Evolutionary conservation across 2,113 vertebrate genomes (phyloP).

Genomic region (Ovis aries): DNA sequence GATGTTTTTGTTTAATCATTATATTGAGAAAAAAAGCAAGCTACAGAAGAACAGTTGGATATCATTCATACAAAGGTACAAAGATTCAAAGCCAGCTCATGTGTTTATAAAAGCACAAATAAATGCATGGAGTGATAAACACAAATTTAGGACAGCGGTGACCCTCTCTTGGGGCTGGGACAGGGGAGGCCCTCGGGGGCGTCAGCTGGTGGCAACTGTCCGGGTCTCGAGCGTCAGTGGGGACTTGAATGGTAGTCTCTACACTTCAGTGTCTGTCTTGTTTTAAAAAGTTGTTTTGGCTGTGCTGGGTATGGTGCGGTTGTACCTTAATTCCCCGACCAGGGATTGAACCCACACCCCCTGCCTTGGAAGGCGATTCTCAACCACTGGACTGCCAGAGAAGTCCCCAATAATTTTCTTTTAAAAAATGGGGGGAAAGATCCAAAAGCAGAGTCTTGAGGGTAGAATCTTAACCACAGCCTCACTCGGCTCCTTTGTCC

Average conservation of each 20-base stretch:
- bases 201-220: fast-evolving
- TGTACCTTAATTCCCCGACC: background rate
- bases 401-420: background rate
- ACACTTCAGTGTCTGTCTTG: background rate
- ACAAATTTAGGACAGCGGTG: background rate
- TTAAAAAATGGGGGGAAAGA: background rate
- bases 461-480: background rate
- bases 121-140: fast-evolving
- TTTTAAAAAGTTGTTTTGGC: background rate
- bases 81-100: background rate
- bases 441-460: background rate
- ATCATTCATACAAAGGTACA: background rate
- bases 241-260: background rate
- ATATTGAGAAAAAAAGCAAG: background rate
- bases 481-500: background rate
- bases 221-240: background rate
- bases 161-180: background rate
- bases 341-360: background rate
- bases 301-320: background rate
- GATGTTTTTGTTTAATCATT: background rate
- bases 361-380: background rate
- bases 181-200: background rate
- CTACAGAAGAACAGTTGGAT: background rate
- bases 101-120: fast-evolving
- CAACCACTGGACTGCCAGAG: background rate